Evolutionary conservation across 1,140 invertebrate species (phyloP).

Genomic region (Babylonia areolata): DNA sequence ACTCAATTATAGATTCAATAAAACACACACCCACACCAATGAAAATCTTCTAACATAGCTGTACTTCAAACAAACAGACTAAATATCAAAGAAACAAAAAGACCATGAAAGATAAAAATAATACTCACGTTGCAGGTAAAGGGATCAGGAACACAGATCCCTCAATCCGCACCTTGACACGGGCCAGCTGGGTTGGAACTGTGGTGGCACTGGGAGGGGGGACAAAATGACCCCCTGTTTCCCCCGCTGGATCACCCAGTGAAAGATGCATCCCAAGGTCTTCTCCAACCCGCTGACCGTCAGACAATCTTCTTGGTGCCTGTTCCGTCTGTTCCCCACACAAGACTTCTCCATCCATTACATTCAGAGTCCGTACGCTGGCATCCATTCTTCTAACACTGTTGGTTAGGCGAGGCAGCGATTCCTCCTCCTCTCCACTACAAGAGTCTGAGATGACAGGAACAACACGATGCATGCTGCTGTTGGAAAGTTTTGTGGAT

Average conservation of each 20-base stretch:
- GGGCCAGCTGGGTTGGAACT: conserved; percentile 34
- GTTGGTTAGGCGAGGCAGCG: not conserved
- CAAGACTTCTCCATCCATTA: not conserved
- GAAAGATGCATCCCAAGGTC: not conserved
- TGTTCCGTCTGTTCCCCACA: not conserved
- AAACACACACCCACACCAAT: no score
- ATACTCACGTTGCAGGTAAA: conserved; percentile 45
- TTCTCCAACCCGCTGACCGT: not conserved
- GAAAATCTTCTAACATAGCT: no score
- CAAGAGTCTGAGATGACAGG: not conserved
- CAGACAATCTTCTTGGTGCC: not conserved
- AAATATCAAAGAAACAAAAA: not conserved
- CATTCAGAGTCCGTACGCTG: not conserved
- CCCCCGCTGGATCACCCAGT: not conserved
- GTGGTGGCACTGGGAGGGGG: not conserved
- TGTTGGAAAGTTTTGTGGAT: not conserved
- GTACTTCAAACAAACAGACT: not conserved
- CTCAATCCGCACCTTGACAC: conserved; percentile 57
- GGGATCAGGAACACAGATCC: conserved; percentile 60
- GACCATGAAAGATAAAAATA: not conserved
- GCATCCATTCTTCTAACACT: not conserved
- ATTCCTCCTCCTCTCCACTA: not conserved
- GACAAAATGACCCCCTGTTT: not conserved
- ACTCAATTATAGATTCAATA: no score
- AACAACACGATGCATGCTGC: not conserved